Base-by-base conservation (phyloP, 2,797 vertebrate species). In the Bryconaethiops microstoma region DNA sequence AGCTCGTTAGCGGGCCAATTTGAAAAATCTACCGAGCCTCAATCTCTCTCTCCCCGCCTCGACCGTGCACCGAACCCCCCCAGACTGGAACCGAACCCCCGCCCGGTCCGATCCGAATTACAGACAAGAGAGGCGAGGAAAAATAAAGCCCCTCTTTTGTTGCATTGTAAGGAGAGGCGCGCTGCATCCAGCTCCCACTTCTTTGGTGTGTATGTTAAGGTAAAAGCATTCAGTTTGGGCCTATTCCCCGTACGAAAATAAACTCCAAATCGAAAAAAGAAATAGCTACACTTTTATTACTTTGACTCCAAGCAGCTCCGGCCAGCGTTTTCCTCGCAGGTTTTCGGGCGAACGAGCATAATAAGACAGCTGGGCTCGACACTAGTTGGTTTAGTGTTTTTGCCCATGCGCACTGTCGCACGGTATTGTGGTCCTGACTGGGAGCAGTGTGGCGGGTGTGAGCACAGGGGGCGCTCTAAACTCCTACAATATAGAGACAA, bases 261-360 rank as follows among this genome's bases (percentile, higher is more conserved):
- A 81, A 82, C 76, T 75, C 39, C 59, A 14, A 35, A 83, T 64
- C 83, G 74, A 64, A 83, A 71, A 88, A 78, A 86, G 54, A 85
- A 70, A 68, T 16, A 69, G 78, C 74, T 93, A 94, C 92, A 94
- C 94, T 93, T 65, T 92, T 90, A 94, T 95, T 95, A 95, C 94
- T 93, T 93, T 86, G 75, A 92, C 90, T 90, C 92, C 93, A 71
- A 83, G 93, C 92, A 88, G 94, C 93, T 94, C 92, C 93, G 84
- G 92, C 92, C 35, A 90, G 90, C 91, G 94, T 90, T 92, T 92
- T 93, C 91, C 93, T 91, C 89, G 92, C 86, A 88, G 93, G 90
- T 93, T 94, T 95, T 93, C 93, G 92, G 90, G 93, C 96, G 92
- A 92, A 95, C 95, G 95, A 96, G 96, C 95, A 97, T 96, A 96